Conservation (phyloP, 2,797 vertebrate species). For the Sebastes itinus region DNA sequence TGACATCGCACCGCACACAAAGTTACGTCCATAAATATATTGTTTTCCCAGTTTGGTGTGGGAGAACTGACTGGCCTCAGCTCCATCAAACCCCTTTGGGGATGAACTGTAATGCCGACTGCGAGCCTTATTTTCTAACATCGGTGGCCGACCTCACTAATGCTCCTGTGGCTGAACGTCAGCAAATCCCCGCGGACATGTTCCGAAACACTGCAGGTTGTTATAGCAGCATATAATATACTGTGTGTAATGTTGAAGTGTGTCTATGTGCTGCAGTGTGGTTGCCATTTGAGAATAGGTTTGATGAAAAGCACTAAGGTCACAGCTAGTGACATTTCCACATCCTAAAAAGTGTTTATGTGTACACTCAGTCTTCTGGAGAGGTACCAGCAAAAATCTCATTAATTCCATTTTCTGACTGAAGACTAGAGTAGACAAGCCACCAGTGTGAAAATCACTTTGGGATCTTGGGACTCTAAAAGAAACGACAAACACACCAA, state of each 20-base stretch:
- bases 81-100: background rate
- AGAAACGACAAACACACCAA: background rate
- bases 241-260: background rate
- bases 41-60: background rate
- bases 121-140: background rate
- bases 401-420: background rate
- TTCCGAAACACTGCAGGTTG: background rate
- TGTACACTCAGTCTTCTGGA: background rate
- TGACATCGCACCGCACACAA: background rate
- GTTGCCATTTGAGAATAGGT: background rate
- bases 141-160: background rate
- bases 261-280: background rate
- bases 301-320: background rate
- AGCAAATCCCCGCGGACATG: background rate
- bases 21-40: background rate
- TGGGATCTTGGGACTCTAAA: background rate
- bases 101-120: background rate
- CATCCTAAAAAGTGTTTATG: background rate
- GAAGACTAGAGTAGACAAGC: background rate
- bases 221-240: background rate
- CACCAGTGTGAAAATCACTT: background rate
- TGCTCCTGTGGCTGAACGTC: background rate
- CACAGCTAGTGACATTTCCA: background rate
- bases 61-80: background rate
- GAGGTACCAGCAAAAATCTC: background rate